A percentile compares a stretch with the other conserved stretches of the same genome.
Evolutionary conservation across 1,140 invertebrate genomes (phyloP).

Genomic region (Lucilia cuprina): DNA sequence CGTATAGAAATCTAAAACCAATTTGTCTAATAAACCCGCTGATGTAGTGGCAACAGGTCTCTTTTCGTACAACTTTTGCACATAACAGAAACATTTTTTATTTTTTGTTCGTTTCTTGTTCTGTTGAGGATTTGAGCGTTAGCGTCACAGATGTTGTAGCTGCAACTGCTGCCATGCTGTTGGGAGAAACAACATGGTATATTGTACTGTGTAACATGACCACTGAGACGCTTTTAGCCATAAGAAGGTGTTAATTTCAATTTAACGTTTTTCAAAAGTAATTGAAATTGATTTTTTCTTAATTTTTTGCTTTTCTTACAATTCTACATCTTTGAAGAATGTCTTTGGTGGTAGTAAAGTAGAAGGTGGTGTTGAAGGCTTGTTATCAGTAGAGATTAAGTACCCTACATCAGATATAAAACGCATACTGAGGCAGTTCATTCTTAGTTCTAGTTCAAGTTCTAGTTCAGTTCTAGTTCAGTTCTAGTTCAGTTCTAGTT

Average conservation of each 20-base stretch:
- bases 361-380: no score
- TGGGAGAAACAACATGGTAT: neutral
- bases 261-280: conserved; percentile 46
- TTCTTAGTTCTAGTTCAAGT: no score
- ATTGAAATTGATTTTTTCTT: conserved; percentile 42
- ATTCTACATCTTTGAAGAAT: neutral
- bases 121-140: neutral
- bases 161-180: neutral
- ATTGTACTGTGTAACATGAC: conserved; percentile 15
- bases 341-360: neutral
- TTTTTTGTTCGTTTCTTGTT: neutral
- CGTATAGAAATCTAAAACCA: conserved; percentile 37
- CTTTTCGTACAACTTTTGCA: neutral
- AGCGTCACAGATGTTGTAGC: neutral
- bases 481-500: no score
- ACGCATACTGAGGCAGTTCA: no score
- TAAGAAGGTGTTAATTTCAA: conserved; percentile 53
- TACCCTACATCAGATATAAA: no score
- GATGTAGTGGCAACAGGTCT: conserved; percentile 41
- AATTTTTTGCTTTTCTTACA: neutral
- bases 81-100: neutral
- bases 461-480: no score
- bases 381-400: no score
- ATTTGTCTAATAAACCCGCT: conserved; percentile 57
- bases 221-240: conserved; percentile 36